A percentile compares a stretch with the other conserved stretches of the same genome.
Conservation (phyloP, 2,888 invertebrate genomes). For the Chrysotoxum bicinctum region DNA sequence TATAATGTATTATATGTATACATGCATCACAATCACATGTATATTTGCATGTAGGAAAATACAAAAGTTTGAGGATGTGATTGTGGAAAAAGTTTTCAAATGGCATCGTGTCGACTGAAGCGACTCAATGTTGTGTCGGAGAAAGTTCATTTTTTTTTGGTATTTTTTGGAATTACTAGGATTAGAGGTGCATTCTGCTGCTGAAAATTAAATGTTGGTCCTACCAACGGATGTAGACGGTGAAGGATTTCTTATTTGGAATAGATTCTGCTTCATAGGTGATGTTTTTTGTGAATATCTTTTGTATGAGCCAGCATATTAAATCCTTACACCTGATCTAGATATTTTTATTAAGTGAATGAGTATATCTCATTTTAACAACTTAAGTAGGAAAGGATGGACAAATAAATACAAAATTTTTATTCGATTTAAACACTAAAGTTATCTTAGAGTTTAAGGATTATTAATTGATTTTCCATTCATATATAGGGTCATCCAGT, state of each 20-base stretch:
- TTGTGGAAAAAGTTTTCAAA: slow-evolving; percentile 27
- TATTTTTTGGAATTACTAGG: slow-evolving; percentile 46
- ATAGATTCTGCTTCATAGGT: neutral
- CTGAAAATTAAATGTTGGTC: slow-evolving; percentile 33
- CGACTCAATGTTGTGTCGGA: neutral
- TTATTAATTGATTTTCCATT: too few relatives aligned
- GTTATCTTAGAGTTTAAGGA: too few relatives aligned
- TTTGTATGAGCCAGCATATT: neutral
- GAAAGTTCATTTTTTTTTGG: slow-evolving; percentile 17
- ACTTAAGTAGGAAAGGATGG: too few relatives aligned
- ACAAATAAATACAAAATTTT: too few relatives aligned
- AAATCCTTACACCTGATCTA: slow-evolving; percentile 39
- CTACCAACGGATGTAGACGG: neutral
- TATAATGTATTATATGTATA: neutral
- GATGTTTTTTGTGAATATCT: neutral
- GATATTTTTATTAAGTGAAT: slow-evolving; percentile 38
- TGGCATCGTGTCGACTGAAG: neutral
- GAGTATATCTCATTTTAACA: neutral
- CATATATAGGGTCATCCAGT: too few relatives aligned
- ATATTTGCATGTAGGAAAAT: neutral
- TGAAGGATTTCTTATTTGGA: neutral
- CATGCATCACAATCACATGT: too few relatives aligned
- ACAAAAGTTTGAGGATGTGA: slow-evolving; percentile 21
- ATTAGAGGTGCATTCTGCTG: slow-evolving; percentile 36
- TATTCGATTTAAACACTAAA: too few relatives aligned